Evolutionary conservation across 2,113 vertebrate genomes (phyloP), one percentile per base, ranked within the genome.

Genomic region (Girardinichthys multiradiatus): DNA sequence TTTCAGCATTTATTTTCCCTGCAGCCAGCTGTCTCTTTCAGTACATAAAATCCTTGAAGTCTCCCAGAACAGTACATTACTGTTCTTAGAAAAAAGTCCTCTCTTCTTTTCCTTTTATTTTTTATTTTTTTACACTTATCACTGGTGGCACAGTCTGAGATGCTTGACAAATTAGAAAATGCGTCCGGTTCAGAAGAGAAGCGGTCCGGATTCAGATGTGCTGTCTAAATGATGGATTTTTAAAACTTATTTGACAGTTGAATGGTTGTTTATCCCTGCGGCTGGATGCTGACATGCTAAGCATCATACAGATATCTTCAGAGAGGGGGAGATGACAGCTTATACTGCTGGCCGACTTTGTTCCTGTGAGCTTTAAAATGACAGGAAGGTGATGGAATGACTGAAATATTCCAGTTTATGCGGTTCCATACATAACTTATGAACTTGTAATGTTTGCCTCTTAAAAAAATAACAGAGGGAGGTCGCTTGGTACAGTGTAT

Each of bases 281-380:
- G 86, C 80, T 82, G 28, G 62, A 82, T 78, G 70, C 75, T 72
- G 77, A 77, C 80, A 83, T 77, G 81, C 68, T 84, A 69, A 78
- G 68, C 71, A 57, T 88, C 28, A 59, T 31, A 57, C 24, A 29
- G 39, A 57, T 48, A 51, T 83, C 58, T 69, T 70, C 64, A 70
- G 60, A 69, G 64, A 54, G 33, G 28, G 4, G 35, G 19, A 65
- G 45, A 45, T 67, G 59, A 57, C 57, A 31, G 57, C 64, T 72
- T 68, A 7, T 77, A 19, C 71, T 66, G 28, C 29, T 72, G 69
- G 37, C 27, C 66, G 54, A 45, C 75, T 57, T 39, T 63, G 65
- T 66, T 60, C 58, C 26, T 26, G 15, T 64, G 63, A 28, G 29
- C 71, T 73, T 71, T 64, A 48, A 75, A 11, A 54, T 45, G 29